Percentiles rank a stretch among this genome's conserved stretches.
phyloP scores from a whole-genome alignment of 2,797 vertebrate genomes.

The Ficedula albicollis region DNA sequence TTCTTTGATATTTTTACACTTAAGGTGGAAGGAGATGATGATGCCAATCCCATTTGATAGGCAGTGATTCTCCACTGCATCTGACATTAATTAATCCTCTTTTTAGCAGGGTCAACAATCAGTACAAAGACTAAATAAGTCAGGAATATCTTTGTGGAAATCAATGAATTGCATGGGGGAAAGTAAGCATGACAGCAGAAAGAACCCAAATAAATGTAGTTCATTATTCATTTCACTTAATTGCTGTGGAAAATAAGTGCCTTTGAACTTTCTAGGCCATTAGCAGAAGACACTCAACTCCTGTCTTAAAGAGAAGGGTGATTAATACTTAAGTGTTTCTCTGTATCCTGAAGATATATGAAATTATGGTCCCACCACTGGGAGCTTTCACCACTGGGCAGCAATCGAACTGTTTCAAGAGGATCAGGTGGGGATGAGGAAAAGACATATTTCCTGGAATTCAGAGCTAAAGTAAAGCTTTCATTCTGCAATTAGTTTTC shows the following conservation, averaged over 20 bases:
- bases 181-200: conserved; percentile 6
- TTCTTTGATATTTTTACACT: background rate
- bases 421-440: background rate
- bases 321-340: conserved; percentile 57
- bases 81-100: conserved; percentile 41
- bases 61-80: background rate
- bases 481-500: conserved; percentile 1
- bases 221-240: conserved; percentile 55
- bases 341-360: background rate
- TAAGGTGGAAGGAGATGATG: background rate
- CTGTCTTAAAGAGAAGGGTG: conserved; percentile 10
- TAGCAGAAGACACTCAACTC: conserved; percentile 38
- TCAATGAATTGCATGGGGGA: background rate
- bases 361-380: conserved; percentile 13
- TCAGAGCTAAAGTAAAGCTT: background rate
- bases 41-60: conserved; percentile 12
- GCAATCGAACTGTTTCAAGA: background rate
- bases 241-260: conserved; percentile 40
- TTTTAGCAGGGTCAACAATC: conserved; percentile 20
- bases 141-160: conserved; percentile 17
- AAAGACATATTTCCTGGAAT: background rate
- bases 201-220: conserved; percentile 11
- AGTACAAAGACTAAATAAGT: conserved; percentile 30
- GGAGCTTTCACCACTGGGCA: conserved; percentile 17
- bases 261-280: conserved; percentile 47